Base-by-base conservation (phyloP, 1,140 invertebrate genomes). In the Mercenaria mercenaria region DNA sequence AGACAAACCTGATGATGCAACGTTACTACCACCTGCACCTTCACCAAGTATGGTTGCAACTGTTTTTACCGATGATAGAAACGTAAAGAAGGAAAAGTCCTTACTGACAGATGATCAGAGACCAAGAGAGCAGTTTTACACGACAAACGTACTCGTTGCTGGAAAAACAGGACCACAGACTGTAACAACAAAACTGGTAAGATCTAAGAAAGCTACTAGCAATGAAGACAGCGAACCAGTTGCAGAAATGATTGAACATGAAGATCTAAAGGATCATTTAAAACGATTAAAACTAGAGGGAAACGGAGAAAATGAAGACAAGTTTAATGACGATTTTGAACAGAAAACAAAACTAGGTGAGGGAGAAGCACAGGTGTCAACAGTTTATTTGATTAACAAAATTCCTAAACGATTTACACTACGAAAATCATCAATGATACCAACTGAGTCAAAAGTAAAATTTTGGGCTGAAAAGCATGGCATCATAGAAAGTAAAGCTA, bases 31-130 rank as follows among this genome's bases (percentile, higher is more conserved):
- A 23, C 69, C 56, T 26, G 69, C 67, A 4, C 67, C 84, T 10
- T 76, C 84, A 8, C 84, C 84, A 26, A 87, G 84, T 77, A 87
- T 87, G 84, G 52, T 87, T 20, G 56, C 69, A 4, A 87, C 84
- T 11, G 72, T 59, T 6, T 56, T 52, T 50, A 41, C 84, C 6
- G 34, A 39, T 23, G 79, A 37, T 29, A 43, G 26, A 11, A 87
- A 34, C 0, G 3, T 2, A 34, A 26, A 69, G 8, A 85, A 85
- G 32, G 23, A 26, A 61, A 41, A n/a, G 15, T 2, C 0, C 4
- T 3, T 11, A 50, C 2, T 43, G 50, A 79, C 20, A 56, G 11
- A 29, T 52, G 0, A 47, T 20, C 41, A 29, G 20, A 3, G 11
- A 13, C 15, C 26, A 6, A 29, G 4, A 37, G 34, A 37, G 8